These are phyloP conservation scores for Gymnopithys bicolor DNA, from an alignment of 2,797 vertebrate genomes.

Conservation along the genomic window DNA sequence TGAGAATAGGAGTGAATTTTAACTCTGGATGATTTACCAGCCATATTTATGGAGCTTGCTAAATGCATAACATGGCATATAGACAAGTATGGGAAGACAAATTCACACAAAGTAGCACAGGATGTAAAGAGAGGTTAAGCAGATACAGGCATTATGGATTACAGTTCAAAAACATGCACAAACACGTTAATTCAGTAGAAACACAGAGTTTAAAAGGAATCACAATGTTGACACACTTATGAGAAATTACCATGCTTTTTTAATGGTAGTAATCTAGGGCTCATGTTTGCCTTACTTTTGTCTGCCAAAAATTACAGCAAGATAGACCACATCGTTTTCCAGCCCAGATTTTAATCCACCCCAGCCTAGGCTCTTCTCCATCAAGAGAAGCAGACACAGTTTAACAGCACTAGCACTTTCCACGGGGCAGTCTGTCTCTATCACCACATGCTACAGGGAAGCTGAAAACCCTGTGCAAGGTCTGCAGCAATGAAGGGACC, in stretches of 20 bases:
- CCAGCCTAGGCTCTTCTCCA: background rate
- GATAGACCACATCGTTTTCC: background rate
- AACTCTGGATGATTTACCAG: background rate
- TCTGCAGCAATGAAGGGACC: background rate
- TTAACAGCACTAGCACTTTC: background rate
- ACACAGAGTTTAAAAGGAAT: background rate
- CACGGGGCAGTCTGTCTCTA: background rate
- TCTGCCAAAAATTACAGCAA: background rate
- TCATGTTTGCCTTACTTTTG: background rate
- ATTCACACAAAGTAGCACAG: background rate
- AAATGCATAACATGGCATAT: background rate
- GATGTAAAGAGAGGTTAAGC: background rate
- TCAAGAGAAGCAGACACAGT: background rate
- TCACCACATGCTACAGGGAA: background rate
- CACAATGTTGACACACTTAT: background rate
- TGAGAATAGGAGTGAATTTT: constrained; percentile 22
- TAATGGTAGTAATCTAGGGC: background rate
- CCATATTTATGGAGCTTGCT: background rate
- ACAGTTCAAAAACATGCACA: background rate
- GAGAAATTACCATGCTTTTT: background rate
- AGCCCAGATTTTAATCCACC: background rate
- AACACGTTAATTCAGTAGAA: background rate
- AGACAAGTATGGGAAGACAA: background rate
- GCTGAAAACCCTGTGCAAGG: background rate
- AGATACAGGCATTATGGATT: background rate